Evolutionary conservation across 2,888 invertebrate genomes (phyloP).

Genomic region (Sceliomorpha sp.): DNA sequence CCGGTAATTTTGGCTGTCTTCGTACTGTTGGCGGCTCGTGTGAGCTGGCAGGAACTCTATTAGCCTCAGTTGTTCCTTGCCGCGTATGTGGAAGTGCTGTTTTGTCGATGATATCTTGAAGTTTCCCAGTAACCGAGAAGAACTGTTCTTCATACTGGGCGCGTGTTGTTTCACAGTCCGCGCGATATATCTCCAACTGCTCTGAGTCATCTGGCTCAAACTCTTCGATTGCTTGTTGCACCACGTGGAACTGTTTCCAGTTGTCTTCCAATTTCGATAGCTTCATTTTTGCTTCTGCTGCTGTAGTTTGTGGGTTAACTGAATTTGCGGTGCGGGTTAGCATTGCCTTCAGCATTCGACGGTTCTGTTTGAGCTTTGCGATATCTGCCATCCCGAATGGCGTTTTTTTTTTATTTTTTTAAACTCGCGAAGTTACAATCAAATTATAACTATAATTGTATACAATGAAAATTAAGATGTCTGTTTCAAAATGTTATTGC

Average conservation of each 20-base stretch:
- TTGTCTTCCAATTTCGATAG: not conserved
- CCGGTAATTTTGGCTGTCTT: conserved; percentile 29
- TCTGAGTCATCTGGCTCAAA: not conserved
- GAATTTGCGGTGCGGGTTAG: not conserved
- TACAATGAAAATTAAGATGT: not conserved
- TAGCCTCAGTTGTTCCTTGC: not conserved
- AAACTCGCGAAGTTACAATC: not conserved
- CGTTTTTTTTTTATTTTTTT: not conserved
- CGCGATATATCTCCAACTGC: not conserved
- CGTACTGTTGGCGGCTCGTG: not conserved
- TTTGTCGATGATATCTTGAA: not conserved
- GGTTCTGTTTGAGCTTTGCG: not conserved
- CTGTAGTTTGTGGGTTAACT: not conserved
- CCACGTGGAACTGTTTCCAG: not conserved
- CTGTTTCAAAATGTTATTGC: not conserved
- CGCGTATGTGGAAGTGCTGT: too few species aligned
- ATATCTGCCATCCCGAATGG: not conserved
- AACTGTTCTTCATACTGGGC: not conserved
- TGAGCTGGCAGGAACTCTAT: not conserved
- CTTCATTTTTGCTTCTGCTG: not conserved
- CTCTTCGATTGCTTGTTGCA: not conserved
- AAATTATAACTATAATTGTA: not conserved
- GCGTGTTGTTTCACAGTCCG: not conserved
- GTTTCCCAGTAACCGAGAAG: not conserved
- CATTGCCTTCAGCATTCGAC: not conserved